Evolutionary conservation across 2,888 invertebrate genomes (phyloP).

Genomic region (Zaprionus bogoriensis): DNA sequence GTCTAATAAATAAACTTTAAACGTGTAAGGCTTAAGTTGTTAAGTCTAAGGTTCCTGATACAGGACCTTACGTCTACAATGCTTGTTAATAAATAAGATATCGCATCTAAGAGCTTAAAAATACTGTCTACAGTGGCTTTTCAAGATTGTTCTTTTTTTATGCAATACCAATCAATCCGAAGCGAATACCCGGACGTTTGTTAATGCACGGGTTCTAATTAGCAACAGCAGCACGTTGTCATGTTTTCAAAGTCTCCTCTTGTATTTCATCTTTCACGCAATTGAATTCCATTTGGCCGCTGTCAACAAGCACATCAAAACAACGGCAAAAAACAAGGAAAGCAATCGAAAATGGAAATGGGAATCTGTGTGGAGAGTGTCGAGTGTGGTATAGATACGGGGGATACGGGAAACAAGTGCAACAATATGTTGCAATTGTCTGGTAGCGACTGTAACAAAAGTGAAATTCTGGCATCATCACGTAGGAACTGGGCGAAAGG

Average conservation of each 20-base stretch:
- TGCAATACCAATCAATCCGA: not conserved
- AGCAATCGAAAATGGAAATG: slow-evolving; percentile 53
- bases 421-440: slow-evolving; percentile 70
- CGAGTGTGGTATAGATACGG: not conserved
- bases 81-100: too few species aligned
- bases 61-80: too few species aligned
- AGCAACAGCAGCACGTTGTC: not conserved
- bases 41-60: too few species aligned
- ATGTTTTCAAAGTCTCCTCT: not conserved
- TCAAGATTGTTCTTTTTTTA: not conserved
- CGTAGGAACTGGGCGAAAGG: slow-evolving; percentile 29
- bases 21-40: too few species aligned
- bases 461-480: slow-evolving; percentile 66
- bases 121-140: not conserved
- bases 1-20: too few species aligned
- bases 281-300: slow-evolving; percentile 48
- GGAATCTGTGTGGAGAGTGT: slow-evolving; percentile 13
- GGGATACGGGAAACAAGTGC: slow-evolving; percentile 39
- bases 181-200: not conserved
- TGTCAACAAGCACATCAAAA: slow-evolving; percentile 49
- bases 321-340: slow-evolving; percentile 21
- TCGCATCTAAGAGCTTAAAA: too few species aligned
- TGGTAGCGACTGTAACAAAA: slow-evolving; percentile 52
- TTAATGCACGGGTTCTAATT: slow-evolving; percentile 3
- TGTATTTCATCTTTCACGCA: slow-evolving; percentile 21